Base-by-base conservation (phyloP, 1,140 invertebrate genomes). In the Tribolium madens region DNA sequence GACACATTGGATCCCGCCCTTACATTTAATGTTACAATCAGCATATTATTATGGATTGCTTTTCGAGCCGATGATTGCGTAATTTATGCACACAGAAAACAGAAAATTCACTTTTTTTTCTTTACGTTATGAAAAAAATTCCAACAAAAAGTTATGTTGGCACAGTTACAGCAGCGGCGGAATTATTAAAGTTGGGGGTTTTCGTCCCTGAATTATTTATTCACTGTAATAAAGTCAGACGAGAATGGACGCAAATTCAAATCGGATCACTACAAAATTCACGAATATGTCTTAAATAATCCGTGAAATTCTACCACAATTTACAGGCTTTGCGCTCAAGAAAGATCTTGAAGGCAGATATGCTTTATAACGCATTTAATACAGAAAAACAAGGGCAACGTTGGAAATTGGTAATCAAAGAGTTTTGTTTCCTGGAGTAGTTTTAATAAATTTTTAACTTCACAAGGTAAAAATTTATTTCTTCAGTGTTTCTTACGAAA, bases 221-320 rank as follows among this genome's bases (percentile, higher is more conserved):
- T 31, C 57, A 64, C 57, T 64, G 21, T 33, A 26, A 18, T 64
- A 64, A 64, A 64, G 31, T 64, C 18, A 33, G 5, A 64, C 57
- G 12, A 36, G 57, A 64, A 64, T 64, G 57, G 57, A 64, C 57
- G 57, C 57, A 64, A 64, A 64, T 64, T 64, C 26, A 64, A 64
- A 64, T 31, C 57, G 57, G 57, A 64, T 64, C 57, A 64, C 57
- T 64, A 6, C 21, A 26, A 64, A 14, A 64, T 64, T 64, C 57
- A 14, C 21, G 57, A 64, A 64, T 64, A 33, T 64, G 57, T 33
- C 57, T 64, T 64, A 64, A 64, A 64, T 64, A 31, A 64, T 64
- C 57, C 26, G 57, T 64, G 57, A 64, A 64, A 64, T 64, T 64
- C n/a, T 64, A 12, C 26, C 17, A 12, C n/a, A 33, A 33, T 21